Evolutionary conservation across 2,797 vertebrate species (phyloP).

Genomic region (Myripristis jacobus): DNA sequence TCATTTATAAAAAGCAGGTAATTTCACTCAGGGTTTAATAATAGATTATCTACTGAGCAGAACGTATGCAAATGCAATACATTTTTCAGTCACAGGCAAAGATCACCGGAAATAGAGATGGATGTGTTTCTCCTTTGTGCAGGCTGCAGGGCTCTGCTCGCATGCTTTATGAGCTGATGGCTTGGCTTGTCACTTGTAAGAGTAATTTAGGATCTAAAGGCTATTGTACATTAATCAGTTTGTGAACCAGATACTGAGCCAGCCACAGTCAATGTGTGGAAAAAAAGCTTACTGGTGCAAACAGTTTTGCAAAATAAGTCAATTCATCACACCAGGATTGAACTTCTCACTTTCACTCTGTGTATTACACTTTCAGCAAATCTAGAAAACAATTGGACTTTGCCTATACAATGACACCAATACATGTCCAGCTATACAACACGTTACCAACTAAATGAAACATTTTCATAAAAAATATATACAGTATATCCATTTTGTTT

Average conservation of each 20-base stretch:
- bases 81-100: constrained; percentile 4
- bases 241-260: not conserved
- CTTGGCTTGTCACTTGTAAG: constrained; percentile 7
- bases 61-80: constrained; percentile 19
- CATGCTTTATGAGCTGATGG: not conserved
- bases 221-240: constrained; percentile 12
- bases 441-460: too few species aligned
- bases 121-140: constrained; percentile 16
- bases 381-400: too few species aligned
- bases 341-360: too few species aligned
- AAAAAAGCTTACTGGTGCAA: not conserved
- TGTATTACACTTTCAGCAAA: too few species aligned
- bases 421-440: too few species aligned
- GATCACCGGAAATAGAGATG: constrained; percentile 20
- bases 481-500: too few species aligned
- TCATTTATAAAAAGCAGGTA: constrained; percentile 19
- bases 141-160: not conserved
- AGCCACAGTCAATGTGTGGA: not conserved
- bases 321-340: not conserved
- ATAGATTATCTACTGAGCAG: constrained; percentile 19
- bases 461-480: too few species aligned
- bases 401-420: too few species aligned
- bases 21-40: constrained; percentile 28
- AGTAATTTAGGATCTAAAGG: constrained; percentile 27
- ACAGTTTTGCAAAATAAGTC: not conserved